Base-by-base conservation (phyloP, 2,113 vertebrate species). In the Leiothrix lutea region DNA sequence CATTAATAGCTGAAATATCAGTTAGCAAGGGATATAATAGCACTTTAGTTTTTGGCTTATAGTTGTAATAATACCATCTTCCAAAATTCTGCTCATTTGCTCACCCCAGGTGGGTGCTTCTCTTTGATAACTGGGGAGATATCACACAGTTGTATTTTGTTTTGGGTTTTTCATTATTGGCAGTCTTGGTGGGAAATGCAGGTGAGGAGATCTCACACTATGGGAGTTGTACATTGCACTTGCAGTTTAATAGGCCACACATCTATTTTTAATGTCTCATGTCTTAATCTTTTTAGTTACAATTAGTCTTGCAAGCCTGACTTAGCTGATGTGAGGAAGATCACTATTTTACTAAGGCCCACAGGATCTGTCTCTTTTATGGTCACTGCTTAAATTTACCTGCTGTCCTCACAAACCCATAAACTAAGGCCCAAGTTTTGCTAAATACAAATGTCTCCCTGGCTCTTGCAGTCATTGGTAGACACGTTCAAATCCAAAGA, bases 21-120 rank as follows among this genome's bases (percentile, higher is more conserved):
- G 78, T 94, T 90, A 95, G 47, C 62, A 80, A 86, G 40, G 54
- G 51, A 21, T 75, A 42, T 75, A 80, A 86, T n/a, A 96, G 65
- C 64, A 75, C 74, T 95, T 86, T 45, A 38, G 56, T 35, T 89
- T 90, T 65, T 75, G n/a, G 6, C 31, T 95, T 90, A 16, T 47
- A 87, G 90, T 65, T 91, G 40, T 42, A 74, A 53, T 78, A 77
- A 65, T 35, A 53, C 20, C 13, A 26, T 62, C 38, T 86, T 95
- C 69, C 66, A 69, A 75, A 82, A 61, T 69, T 65, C 40, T 67
- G 23, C 69, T 53, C 14, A 18, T 91, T 81, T 31, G 3, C 45
- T 78, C 72, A 64, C 24, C 57, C 25, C 40, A 60, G 70, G 15
- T 86, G 69, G 78, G 31, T 33, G 31, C 44, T 81, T 86, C 60